Percentiles rank a stretch among this genome's conserved stretches.
phyloP scores from a whole-genome alignment of 1,140 invertebrate genomes.

The Drosophila seguyi region DNA sequence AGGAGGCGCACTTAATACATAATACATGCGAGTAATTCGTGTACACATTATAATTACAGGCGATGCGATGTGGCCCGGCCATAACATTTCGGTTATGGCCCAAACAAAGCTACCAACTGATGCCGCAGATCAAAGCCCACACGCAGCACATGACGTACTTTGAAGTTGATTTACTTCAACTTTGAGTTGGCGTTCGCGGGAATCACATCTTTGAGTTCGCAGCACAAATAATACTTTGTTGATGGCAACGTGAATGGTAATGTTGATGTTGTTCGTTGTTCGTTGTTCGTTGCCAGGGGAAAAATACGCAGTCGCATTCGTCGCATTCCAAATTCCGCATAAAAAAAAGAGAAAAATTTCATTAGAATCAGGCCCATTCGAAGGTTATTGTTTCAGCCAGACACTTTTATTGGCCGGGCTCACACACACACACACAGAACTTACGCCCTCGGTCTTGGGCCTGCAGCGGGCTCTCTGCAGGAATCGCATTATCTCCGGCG shows the following conservation, averaged over 20 bases:
- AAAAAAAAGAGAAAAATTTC: slow-evolving; percentile 43
- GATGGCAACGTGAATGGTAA: slow-evolving; percentile 31
- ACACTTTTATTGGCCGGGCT: slow-evolving; percentile 59
- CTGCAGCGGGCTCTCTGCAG: slow-evolving; percentile 72
- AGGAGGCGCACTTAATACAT: slow-evolving; percentile 58
- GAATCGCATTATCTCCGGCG: slow-evolving; percentile 72
- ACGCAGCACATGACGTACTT: slow-evolving; percentile 64
- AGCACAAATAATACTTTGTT: slow-evolving; percentile 80
- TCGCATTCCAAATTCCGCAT: slow-evolving; percentile 20
- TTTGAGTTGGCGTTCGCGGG: slow-evolving; percentile 79
- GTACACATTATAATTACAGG: slow-evolving; percentile 72
- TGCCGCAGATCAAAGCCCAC: slow-evolving; percentile 68
- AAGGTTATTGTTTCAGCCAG: slow-evolving; percentile 60
- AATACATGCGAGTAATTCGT: slow-evolving; percentile 45
- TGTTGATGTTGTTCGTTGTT: slow-evolving; percentile 21
- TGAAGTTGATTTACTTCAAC: slow-evolving; percentile 71
- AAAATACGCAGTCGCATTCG: slow-evolving; percentile 11
- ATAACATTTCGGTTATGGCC: slow-evolving; percentile 61
- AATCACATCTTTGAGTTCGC: slow-evolving; percentile 75
- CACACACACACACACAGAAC: slow-evolving; percentile 34
- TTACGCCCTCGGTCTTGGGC: slow-evolving; percentile 71
- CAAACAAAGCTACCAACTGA: slow-evolving; percentile 53
- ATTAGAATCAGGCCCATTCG: slow-evolving; percentile 68
- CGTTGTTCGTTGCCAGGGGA: slow-evolving; percentile 27
- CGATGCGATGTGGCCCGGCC: slow-evolving; percentile 46